Base-by-base conservation (phyloP, 2,888 invertebrate genomes). In the Dasysyrphus tricinctus region DNA sequence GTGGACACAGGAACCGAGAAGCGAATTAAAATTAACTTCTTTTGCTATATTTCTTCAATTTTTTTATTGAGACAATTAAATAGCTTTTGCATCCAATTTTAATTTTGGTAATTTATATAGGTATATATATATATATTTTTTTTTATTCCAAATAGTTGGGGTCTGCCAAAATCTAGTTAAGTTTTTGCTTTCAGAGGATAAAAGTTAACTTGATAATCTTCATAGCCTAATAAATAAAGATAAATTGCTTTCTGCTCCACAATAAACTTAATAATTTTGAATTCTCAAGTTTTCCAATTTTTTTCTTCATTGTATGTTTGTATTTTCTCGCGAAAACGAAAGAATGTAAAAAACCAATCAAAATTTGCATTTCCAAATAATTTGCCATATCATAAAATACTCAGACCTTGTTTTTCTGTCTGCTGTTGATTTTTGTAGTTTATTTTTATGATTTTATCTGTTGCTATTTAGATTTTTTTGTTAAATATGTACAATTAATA, bases 401-500 rank as follows among this genome's bases (percentile, higher is more conserved):
- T 34, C 24, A 63, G n/a, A 14, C 44, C 47, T 56, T 5, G 5
- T n/a, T 14, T 39, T 12, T 39, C 14, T 59, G 19, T 24, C 59
- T 24, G 24, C 4, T 9, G 16, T 42, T 6, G 34, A 5, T 34
- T 34, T 7, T 34, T 57, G 11, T 34, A 34, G 16, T 57, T 57
- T 57, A 57, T 37, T 57, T 59, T 39, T 42, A 24, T 61, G 42
- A 61, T 24, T 56, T 65, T 29, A 47, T 44, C 19, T 82, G 44
- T 65, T 32, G 24, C 24, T 24, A 34, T 65, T 65, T 65, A 47
- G 19, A 67, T 24, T 42, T 24, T n/a, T 44, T 63, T 29, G 5
- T 49, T 49, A 5, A 81, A 77, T 85, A 85, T 85, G 42, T 85
- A 85, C 85, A 69, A 85, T 73, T 85, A 85, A 85, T 85, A 85